These are phyloP conservation scores for Acanthornis magna DNA, from an alignment of 2,797 vertebrate species.

Conservation along the genomic window DNA sequence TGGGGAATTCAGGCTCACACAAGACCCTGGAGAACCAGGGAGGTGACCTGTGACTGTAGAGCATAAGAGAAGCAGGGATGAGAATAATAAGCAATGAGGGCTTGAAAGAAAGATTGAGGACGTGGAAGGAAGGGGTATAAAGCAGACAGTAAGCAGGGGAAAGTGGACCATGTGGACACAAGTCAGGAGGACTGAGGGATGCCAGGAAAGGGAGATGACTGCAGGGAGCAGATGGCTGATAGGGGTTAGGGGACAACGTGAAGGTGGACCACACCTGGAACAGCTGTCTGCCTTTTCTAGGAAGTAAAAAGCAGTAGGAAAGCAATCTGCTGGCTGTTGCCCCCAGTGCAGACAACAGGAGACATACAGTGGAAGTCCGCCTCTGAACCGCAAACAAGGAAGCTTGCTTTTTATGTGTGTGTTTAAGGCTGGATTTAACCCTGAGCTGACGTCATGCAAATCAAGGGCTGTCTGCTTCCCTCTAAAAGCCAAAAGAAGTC, in stretches of 20 bases:
- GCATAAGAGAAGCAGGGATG: neutral
- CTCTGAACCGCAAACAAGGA: slow-evolving; percentile 61
- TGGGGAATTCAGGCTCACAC: neutral
- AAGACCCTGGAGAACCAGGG: neutral
- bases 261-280: slow-evolving; percentile 39
- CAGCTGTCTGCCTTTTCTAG: slow-evolving; percentile 41
- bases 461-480: slow-evolving; percentile 3
- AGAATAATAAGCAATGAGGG: neutral
- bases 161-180: neutral
- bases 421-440: slow-evolving; percentile 58
- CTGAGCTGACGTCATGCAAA: slow-evolving; percentile 28
- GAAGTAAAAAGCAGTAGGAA: slow-evolving; percentile 7
- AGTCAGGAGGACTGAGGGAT: neutral
- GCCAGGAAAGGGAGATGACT: neutral
- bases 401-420: slow-evolving; percentile 49
- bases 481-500: neutral
- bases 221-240: slow-evolving; percentile 44
- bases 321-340: slow-evolving; percentile 1
- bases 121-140: neutral
- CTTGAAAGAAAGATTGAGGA: neutral
- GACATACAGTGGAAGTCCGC: slow-evolving; percentile 22
- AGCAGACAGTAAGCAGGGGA: neutral
- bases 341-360: neutral
- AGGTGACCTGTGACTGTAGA: neutral
- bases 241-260: neutral